These are phyloP conservation scores for Malurus splendens DNA, from an alignment of 2,797 vertebrate species.

Conservation along the genomic window DNA sequence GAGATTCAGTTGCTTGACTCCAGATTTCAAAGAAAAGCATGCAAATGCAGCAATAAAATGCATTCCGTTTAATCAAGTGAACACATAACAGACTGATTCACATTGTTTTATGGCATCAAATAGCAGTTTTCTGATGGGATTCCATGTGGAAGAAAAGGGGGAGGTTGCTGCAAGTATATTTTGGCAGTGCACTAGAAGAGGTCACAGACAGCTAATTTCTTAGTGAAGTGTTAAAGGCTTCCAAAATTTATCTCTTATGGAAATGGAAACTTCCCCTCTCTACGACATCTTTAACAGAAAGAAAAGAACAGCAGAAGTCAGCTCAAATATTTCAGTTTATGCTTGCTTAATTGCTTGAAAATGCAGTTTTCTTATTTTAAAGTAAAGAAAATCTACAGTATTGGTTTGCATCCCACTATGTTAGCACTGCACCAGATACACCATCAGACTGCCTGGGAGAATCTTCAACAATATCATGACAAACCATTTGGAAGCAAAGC, in stretches of 20 bases:
- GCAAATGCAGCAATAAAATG: slow-evolving; percentile 53
- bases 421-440: neutral
- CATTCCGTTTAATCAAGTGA: slow-evolving; percentile 51
- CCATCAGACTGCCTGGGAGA: neutral
- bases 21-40: slow-evolving; percentile 36
- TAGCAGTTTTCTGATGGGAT: slow-evolving; percentile 46
- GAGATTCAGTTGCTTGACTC: slow-evolving; percentile 40
- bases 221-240: slow-evolving; percentile 49
- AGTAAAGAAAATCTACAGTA: neutral
- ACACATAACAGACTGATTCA: slow-evolving; percentile 45
- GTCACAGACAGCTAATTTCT: slow-evolving; percentile 19
- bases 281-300: neutral
- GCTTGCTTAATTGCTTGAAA: slow-evolving; percentile 7
- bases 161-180: slow-evolving; percentile 29
- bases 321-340: slow-evolving; percentile 19
- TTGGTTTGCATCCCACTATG: neutral
- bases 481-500: slow-evolving; percentile 32
- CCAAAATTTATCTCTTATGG: slow-evolving; percentile 16
- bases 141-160: neutral
- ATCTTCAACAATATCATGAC: neutral
- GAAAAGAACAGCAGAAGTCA: neutral
- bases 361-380: neutral
- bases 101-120: slow-evolving; percentile 42
- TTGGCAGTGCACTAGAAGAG: slow-evolving; percentile 47
- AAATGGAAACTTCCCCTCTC: neutral